Evolutionary conservation across 1,140 invertebrate genomes (phyloP), one percentile per base, ranked within the genome.

Genomic region (Chlorops oryzae): DNA sequence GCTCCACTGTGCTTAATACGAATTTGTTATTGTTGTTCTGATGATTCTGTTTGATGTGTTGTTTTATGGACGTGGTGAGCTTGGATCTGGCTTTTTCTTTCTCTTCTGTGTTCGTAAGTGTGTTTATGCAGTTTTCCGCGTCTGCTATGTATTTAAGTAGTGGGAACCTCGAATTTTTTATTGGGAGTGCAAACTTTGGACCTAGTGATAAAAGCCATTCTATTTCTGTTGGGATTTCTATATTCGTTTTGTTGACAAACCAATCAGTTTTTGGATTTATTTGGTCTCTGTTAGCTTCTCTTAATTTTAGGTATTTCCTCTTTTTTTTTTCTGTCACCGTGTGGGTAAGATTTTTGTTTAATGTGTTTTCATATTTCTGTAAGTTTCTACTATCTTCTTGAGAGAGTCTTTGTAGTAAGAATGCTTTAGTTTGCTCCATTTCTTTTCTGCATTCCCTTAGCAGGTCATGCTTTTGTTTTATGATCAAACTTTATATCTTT

Each of bases 121-220:
- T 43, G n/a, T 48, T 39, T 17, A 53, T 24, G 15, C 7, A 27
- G 17, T 48, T 45, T 12, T 21, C 34, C 5, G 32, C 40, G n/a
- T 47, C 45, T 32, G 81, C 60, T 28, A 60, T 63, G 52, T 80
- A 81, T 13, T 75, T 70, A 7, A 66, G 24, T 39, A 65, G 61
- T 58, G 73, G 61, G 27, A 81, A 59, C 43, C 63, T 58, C 9
- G 28, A 55, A 50, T 59, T 65, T 2, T 76, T 65, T 49, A 61
- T 64, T 9, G 45, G 38, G 4, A 44, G 13, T 17, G 25, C 24
- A 17, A 3, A 44, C 20, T 44, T 44, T 27, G 22, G 24, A 23
- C 42, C 3, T 13, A 44, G 15, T 3, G 42, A 45, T 1, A 45
- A 12, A 3, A 45, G 9, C 43, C 43, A 45, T 5, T 77, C 47